Evolutionary conservation across 2,888 invertebrate genomes (phyloP), one percentile per base, ranked within the genome.

Genomic region (Glyphotaelius pellucidus): DNA sequence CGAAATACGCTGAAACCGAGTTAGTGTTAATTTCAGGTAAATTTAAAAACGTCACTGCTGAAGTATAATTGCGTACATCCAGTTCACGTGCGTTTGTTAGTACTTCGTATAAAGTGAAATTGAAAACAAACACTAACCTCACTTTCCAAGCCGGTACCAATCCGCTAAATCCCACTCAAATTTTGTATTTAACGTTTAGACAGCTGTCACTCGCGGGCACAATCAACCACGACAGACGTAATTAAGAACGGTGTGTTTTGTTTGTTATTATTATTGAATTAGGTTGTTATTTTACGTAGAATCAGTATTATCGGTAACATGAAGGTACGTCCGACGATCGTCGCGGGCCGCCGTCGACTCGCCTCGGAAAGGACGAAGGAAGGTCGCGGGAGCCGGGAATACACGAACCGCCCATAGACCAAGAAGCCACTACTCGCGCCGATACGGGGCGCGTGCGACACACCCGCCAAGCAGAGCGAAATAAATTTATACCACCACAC

Each of bases 301-400:
- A 67, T 84, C 52, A n/a, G 19, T 31, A 79, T 12, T n/a, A n/a
- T 67, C 92, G 87, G 90, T n/a, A 86, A 90, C 14, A 67, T 79
- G 80, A n/a, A 35, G 80, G 80, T 19, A 90, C 92, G 90, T 67
- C 80, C 91, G 88, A 47, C 81, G 15, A 30, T 81, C 81, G 11
- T 81, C 81, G 81, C 90, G 90, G 86, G 42, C 87, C 25, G 83
- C 52, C 52, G 42, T 79, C 89, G 79, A 91, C 92, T 92, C 87
- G 83, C 93, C 90, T 94, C 94, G 93, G 94, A 52, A 95, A 95
- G 95, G 95, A 94, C 95, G 94, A 94, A 94, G 93, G 95, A 95
- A 95, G 95, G 95, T 95, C 95, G 95, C 88, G 84, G 32, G 52
- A 52, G 52, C 52, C 52, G 52, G 52, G 89, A 80, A 89, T 85